Conservation (phyloP, 2,113 vertebrate species). For the Xenopus laevis region DNA sequence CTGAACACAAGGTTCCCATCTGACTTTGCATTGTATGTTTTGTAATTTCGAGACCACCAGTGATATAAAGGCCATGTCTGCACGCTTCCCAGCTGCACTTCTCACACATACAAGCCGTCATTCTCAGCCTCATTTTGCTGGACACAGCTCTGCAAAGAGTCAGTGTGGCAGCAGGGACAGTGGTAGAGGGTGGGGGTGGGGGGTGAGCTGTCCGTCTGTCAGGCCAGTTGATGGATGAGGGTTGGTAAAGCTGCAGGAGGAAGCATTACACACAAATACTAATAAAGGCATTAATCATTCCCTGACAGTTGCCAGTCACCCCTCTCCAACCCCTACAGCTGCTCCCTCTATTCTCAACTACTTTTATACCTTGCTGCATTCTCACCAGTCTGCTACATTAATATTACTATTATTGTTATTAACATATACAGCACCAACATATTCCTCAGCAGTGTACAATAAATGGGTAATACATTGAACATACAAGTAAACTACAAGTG, state of each 20-base stretch:
- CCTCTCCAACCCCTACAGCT: slow-evolving; percentile 42
- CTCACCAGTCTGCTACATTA: neutral
- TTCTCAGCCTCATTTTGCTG: slow-evolving; percentile 10
- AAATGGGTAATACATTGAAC: too few relatives aligned
- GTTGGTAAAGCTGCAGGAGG: slow-evolving; percentile 41
- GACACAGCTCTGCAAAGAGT: slow-evolving; percentile 9
- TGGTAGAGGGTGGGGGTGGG: slow-evolving; percentile 7
- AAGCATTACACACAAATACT: slow-evolving; percentile 41
- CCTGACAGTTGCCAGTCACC: slow-evolving; percentile 43
- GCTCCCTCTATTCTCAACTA: slow-evolving; percentile 20
- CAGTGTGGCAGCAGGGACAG: neutral
- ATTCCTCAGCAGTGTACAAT: too few relatives aligned
- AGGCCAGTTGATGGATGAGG: slow-evolving; percentile 38
- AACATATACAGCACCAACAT: too few relatives aligned
- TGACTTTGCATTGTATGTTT: neutral
- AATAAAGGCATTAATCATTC: slow-evolving; percentile 45
- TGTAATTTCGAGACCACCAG: neutral
- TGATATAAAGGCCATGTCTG: neutral
- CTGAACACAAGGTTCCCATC: neutral
- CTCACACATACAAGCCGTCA: neutral
- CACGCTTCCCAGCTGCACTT: neutral
- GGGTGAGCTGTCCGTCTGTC: slow-evolving; percentile 37
- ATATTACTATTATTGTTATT: too few relatives aligned
- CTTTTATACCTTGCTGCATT: slow-evolving; percentile 12
- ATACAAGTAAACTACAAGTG: too few relatives aligned